These are phyloP conservation scores for Trichacis sp. DNA, from an alignment of 2,888 invertebrate species.

Conservation along the genomic window DNA sequence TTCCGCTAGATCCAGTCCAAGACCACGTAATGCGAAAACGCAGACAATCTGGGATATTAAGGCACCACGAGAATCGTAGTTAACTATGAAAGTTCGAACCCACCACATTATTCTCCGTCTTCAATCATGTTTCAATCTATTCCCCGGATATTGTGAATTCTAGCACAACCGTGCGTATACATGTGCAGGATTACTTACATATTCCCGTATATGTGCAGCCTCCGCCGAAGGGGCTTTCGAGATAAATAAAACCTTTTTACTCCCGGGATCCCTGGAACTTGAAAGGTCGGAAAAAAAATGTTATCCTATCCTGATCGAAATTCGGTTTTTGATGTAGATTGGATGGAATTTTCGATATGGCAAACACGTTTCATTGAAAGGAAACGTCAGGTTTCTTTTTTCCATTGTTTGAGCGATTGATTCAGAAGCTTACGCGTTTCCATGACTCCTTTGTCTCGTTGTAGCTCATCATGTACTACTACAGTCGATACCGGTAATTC, in stretches of 20 bases:
- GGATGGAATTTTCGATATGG: too few relatives aligned
- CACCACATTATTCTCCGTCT: constrained; percentile 45
- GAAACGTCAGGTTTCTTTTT: too few relatives aligned
- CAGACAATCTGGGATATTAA: too few relatives aligned
- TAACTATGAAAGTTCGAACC: not conserved
- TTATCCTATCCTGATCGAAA: too few relatives aligned
- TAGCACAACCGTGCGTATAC: constrained; percentile 44
- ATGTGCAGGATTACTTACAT: constrained; percentile 38
- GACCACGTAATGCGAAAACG: too few relatives aligned
- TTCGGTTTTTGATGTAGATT: too few relatives aligned
- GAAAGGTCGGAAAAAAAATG: too few relatives aligned
- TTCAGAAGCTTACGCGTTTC: constrained; percentile 19
- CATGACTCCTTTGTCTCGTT: not conserved
- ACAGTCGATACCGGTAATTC: constrained; percentile 22
- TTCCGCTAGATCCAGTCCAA: too few relatives aligned
- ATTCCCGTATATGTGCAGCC: constrained; percentile 26
- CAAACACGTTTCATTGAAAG: too few relatives aligned
- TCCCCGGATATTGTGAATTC: constrained; percentile 57
- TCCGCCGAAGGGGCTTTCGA: too few relatives aligned
- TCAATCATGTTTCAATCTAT: constrained; percentile 51
- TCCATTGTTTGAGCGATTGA: not conserved
- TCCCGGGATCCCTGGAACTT: too few relatives aligned
- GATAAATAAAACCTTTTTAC: too few relatives aligned
- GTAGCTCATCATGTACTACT: not conserved
- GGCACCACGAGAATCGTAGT: not conserved